Percentiles rank a stretch among this genome's conserved stretches.
Evolutionary conservation across 2,113 vertebrate species (phyloP).

Genomic region (Dasyornis broadbenti): DNA sequence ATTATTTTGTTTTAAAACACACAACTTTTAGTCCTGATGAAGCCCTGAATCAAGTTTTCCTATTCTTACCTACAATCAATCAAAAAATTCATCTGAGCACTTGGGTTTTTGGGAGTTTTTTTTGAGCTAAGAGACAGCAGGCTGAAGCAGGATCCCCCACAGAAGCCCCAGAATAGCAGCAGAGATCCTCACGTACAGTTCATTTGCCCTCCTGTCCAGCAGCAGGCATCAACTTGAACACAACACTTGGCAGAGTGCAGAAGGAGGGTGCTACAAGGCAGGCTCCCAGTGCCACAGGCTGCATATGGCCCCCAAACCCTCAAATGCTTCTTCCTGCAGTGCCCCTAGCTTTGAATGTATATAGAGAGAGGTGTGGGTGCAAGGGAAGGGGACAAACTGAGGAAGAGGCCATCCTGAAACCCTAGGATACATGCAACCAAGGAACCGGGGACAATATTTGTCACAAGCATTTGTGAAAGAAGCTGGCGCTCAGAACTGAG

Average conservation of each 20-base stretch:
- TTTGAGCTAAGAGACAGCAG: not conserved
- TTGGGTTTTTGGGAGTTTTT: rapidly evolving
- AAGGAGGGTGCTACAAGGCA: not conserved
- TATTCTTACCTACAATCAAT: not conserved
- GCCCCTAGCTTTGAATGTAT: not conserved
- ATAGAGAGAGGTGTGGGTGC: rapidly evolving
- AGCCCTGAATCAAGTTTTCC: not conserved
- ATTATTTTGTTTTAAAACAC: not conserved
- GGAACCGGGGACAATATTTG: rapidly evolving
- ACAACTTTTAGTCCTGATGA: not conserved
- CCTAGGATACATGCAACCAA: rapidly evolving
- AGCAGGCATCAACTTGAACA: not conserved
- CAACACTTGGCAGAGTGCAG: rapidly evolving
- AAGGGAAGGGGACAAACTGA: not conserved
- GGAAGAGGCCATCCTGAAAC: not conserved
- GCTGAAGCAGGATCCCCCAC: not conserved
- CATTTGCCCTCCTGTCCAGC: not conserved
- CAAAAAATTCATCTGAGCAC: not conserved
- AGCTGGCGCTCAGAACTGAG: not conserved
- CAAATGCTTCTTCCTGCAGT: rapidly evolving
- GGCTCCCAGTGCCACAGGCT: not conserved
- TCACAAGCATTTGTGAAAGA: not conserved
- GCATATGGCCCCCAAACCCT: rapidly evolving
- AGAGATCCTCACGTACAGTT: rapidly evolving
- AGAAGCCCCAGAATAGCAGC: not conserved